These are phyloP conservation scores for Oriolus oriolus DNA, from an alignment of 2,113 vertebrate species.

Conservation along the genomic window DNA sequence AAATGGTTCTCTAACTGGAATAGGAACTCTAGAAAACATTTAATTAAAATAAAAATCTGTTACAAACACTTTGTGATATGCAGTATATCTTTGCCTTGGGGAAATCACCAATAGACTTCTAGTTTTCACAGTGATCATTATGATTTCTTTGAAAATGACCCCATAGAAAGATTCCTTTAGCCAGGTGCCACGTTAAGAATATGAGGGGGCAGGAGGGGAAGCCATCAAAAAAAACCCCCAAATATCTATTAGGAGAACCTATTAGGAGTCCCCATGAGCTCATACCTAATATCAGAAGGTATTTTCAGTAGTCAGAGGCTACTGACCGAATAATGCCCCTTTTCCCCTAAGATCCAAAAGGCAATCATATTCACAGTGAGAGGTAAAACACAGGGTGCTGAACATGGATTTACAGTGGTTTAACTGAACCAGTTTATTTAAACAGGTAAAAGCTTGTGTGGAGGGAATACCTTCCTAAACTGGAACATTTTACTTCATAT, in stretches of 20 bases:
- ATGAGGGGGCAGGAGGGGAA: neutral
- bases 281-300: conserved; percentile 10
- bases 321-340: neutral
- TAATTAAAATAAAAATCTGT: conserved; percentile 42
- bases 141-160: conserved; percentile 33
- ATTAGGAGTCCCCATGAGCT: neutral
- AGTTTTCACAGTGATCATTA: conserved; percentile 19
- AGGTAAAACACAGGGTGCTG: neutral
- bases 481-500: neutral
- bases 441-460: neutral
- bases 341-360: neutral
- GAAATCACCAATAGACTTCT: neutral
- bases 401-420: neutral
- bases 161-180: conserved; percentile 30
- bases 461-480: neutral
- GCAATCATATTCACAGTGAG: neutral
- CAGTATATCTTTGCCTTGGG: conserved; percentile 30
- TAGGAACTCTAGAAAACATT: neutral
- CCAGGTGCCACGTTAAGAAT: conserved; percentile 4
- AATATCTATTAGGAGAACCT: too few relatives aligned
- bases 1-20: neutral
- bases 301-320: neutral
- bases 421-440: neutral
- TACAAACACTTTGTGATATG: neutral
- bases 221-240: neutral